Percentiles rank a stretch among this genome's conserved stretches.
Conservation (phyloP, 1,140 invertebrate genomes). For the Drosophila neocordata region DNA sequence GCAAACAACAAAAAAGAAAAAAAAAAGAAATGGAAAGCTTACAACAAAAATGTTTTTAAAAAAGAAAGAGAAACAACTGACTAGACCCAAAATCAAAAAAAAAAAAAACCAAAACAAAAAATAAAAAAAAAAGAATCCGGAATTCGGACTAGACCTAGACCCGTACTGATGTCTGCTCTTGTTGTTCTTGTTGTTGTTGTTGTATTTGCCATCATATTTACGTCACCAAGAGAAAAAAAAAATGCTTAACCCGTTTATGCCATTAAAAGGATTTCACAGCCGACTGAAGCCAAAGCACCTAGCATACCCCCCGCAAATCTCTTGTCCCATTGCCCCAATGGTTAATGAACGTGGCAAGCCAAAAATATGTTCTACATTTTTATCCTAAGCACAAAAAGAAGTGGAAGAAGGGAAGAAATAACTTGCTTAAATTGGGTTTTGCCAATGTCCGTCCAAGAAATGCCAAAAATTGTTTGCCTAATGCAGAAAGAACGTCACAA, state of each 20-base stretch:
- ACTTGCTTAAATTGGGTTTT: background rate
- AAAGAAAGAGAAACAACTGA: background rate
- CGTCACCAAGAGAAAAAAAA: slow-evolving; percentile 40
- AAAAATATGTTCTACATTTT: slow-evolving; percentile 17
- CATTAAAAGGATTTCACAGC: slow-evolving; percentile 59
- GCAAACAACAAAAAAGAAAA: background rate
- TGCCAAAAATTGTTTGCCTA: background rate
- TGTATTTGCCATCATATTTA: slow-evolving; percentile 41
- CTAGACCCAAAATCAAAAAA: background rate
- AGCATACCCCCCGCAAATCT: background rate
- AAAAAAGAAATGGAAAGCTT: background rate
- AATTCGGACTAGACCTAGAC: background rate
- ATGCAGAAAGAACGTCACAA: background rate
- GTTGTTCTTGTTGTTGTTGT: slow-evolving; percentile 6
- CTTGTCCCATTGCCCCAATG: background rate
- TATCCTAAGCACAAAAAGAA: background rate
- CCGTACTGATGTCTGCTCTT: background rate
- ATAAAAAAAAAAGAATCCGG: background rate
- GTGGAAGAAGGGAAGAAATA: background rate
- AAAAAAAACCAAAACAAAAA: background rate
- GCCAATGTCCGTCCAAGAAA: slow-evolving; percentile 2
- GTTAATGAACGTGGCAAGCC: slow-evolving; percentile 51
- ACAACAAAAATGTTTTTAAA: slow-evolving; percentile 13
- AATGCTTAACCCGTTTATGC: slow-evolving; percentile 62
- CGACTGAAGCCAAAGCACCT: slow-evolving; percentile 20